A percentile compares a stretch with the other conserved stretches of the same genome.
Evolutionary conservation across 1,140 invertebrate species (phyloP).

Genomic region (Pararge aegeria): DNA sequence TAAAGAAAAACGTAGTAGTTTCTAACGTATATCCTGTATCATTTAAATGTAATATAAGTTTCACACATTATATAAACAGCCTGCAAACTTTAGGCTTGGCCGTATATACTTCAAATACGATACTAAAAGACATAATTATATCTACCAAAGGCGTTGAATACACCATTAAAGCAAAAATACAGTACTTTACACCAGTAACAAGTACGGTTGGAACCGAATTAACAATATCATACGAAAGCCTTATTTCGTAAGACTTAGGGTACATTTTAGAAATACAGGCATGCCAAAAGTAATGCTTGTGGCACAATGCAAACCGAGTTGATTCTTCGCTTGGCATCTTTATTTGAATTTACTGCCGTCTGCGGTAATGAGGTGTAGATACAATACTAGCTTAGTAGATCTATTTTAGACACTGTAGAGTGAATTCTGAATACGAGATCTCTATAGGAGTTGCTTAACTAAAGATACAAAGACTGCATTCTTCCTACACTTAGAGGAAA

Average conservation of each 20-base stretch:
- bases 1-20: no score
- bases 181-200: not conserved
- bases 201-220: not conserved
- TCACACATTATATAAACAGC: no score
- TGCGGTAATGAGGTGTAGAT: not conserved
- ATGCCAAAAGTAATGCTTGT: not conserved
- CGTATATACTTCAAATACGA: not conserved
- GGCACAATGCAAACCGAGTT: conserved; percentile 6
- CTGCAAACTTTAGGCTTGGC: not conserved
- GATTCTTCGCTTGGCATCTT: conserved; percentile 13
- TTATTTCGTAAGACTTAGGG: not conserved
- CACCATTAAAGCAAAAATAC: not conserved
- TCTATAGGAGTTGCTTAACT: no score
- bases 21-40: no score
- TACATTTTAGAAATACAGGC: not conserved
- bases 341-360: conserved; percentile 6
- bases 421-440: no score
- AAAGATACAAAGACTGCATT: no score
- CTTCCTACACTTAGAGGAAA: no score
- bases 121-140: not conserved
- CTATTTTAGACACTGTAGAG: no score
- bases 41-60: no score
- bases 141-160: not conserved
- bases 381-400: not conserved
- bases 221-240: not conserved